Percentiles rank a stretch among this genome's conserved stretches.
These are phyloP conservation scores for Lethrus apterus DNA, from an alignment of 1,140 invertebrate genomes.

Conservation along the genomic window DNA sequence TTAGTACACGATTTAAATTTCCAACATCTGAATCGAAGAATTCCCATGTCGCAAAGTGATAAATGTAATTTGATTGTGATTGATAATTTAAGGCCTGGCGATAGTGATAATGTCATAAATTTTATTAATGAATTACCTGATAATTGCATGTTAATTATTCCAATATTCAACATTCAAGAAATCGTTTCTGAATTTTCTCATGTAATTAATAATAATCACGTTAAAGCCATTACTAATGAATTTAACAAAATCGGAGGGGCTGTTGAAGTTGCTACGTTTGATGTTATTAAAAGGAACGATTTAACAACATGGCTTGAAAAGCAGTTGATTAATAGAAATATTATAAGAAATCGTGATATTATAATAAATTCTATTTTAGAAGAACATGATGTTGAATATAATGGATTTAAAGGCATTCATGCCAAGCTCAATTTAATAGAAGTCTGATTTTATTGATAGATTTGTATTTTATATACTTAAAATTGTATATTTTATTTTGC, in stretches of 20 bases:
- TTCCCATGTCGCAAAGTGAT: not conserved
- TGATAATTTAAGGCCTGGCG: constrained; percentile 13
- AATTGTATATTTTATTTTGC: too few species aligned
- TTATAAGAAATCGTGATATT: not conserved
- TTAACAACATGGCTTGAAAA: too few species aligned
- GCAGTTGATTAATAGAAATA: not conserved
- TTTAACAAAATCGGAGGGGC: not conserved
- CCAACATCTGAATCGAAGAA: constrained; percentile 4
- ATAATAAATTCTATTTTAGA: constrained; percentile 1
- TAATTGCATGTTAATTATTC: constrained; percentile 14
- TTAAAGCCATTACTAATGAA: constrained; percentile 11
- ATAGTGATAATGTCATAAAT: constrained; percentile 5
- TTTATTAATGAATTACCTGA: constrained; percentile 14
- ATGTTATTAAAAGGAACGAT: constrained; percentile 8
- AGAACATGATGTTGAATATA: constrained; percentile 15
- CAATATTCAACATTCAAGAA: constrained; percentile 19
- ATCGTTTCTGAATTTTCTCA: constrained; percentile 10
- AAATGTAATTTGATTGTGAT: constrained; percentile 17
- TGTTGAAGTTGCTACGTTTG: constrained; percentile 6
- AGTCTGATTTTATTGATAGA: not conserved
- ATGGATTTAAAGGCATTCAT: constrained; percentile 20
- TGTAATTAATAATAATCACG: constrained; percentile 3
- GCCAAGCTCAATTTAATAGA: constrained; percentile 13
- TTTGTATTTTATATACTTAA: too few species aligned
- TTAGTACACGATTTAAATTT: constrained; percentile 14